These are phyloP conservation scores for Pseudoatta argentina DNA, from an alignment of 1,140 invertebrate genomes.

Conservation along the genomic window DNA sequence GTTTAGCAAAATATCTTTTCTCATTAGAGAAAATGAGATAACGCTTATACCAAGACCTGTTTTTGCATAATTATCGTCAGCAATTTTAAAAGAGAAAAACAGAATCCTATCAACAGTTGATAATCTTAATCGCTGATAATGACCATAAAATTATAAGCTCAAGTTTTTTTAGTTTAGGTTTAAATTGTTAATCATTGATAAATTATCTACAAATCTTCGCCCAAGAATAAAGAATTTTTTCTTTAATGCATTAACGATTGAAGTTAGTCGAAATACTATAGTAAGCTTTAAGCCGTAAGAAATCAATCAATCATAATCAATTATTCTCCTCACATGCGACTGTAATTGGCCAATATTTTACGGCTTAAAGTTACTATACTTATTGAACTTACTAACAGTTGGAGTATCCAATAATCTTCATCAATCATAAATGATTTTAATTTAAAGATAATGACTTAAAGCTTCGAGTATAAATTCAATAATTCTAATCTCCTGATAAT, in stretches of 20 bases:
- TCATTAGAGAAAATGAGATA: not conserved
- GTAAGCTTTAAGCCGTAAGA: too few species aligned
- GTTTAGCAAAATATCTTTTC: not conserved
- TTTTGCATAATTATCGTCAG: not conserved
- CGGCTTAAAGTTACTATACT: too few species aligned
- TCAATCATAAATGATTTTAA: not conserved
- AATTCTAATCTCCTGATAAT: conserved; percentile 6
- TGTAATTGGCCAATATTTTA: too few species aligned
- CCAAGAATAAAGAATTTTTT: not conserved
- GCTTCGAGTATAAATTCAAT: not conserved
- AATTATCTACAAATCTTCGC: not conserved
- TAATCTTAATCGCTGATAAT: not conserved
- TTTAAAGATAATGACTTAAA: not conserved
- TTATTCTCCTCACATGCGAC: too few species aligned
- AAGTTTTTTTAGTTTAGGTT: not conserved
- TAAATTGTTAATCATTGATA: not conserved
- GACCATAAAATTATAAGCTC: not conserved
- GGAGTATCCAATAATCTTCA: not conserved
- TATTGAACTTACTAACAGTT: not conserved
- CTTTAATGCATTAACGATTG: not conserved
- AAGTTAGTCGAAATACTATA: not conserved
- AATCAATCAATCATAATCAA: too few species aligned
- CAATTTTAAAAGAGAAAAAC: not conserved
- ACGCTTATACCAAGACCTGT: not conserved
- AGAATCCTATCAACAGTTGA: not conserved